phyloP scores from a whole-genome alignment of 2,797 vertebrate species.

The Rallus crepitans region DNA sequence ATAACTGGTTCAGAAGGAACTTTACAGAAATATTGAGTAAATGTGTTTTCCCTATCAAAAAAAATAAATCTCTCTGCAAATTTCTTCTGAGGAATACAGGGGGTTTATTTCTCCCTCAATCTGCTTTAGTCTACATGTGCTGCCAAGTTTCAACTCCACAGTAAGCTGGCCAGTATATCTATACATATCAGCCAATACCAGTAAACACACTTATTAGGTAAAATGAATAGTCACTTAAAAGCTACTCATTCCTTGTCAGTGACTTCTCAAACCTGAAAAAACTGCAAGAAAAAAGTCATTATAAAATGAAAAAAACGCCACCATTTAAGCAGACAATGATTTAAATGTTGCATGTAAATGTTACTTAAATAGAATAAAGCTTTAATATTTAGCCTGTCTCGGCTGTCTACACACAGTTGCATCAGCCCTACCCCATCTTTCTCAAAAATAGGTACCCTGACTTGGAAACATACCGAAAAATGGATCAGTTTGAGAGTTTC shows the following conservation, averaged over 20 bases:
- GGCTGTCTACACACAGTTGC: accelerated
- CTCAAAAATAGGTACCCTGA: background rate
- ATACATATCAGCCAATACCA: accelerated
- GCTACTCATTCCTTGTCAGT: background rate
- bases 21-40: background rate
- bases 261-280: background rate
- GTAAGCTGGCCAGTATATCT: background rate
- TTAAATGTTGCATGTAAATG: accelerated
- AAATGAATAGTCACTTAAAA: no score
- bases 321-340: background rate
- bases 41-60: background rate
- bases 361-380: background rate
- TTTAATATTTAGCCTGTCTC: background rate
- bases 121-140: background rate
- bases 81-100: background rate
- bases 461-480: background rate
- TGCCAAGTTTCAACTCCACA: background rate
- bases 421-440: background rate
- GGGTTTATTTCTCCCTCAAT: background rate
- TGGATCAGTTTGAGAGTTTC: background rate
- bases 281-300: background rate
- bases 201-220: background rate
- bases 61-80: background rate
- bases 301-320: background rate
- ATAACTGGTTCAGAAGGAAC: background rate